Conservation (phyloP, 92 coral and sea anemone species). For the Heliopora coerulea region DNA sequence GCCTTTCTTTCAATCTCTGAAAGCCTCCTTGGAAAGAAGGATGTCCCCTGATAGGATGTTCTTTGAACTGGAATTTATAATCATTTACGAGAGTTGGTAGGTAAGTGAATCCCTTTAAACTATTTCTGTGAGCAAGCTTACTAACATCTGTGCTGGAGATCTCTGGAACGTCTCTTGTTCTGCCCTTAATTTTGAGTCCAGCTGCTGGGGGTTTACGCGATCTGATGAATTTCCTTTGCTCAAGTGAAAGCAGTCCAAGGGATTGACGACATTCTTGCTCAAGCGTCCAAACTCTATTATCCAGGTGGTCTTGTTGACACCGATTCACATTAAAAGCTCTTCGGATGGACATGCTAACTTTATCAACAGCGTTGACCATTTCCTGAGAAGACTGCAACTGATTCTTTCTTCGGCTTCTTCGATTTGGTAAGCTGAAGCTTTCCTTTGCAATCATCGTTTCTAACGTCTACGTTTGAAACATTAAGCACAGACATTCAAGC, state of each 20-base stretch:
- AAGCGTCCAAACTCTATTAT: slow-evolving; percentile 28
- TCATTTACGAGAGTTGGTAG: slow-evolving; percentile 3
- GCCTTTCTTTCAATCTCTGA: background rate
- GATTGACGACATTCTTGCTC: slow-evolving; percentile 38
- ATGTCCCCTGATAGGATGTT: background rate
- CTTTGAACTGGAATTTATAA: background rate
- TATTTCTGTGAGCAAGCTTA: background rate
- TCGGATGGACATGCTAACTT: slow-evolving; percentile 25
- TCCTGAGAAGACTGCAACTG: slow-evolving; percentile 28
- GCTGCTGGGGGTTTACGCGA: slow-evolving; percentile 12
- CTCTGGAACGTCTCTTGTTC: background rate
- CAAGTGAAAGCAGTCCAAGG: slow-evolving; percentile 20
- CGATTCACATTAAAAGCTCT: slow-evolving; percentile 40
- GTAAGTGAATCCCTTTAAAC: background rate
- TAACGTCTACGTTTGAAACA: background rate
- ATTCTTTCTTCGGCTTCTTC: slow-evolving; percentile 1
- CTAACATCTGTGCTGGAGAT: background rate
- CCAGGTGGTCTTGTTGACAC: slow-evolving; percentile 37
- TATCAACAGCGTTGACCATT: slow-evolving; percentile 37
- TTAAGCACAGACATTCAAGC: too few species aligned
- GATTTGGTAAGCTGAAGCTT: background rate
- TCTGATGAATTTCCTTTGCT: slow-evolving; percentile 22
- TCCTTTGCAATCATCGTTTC: background rate
- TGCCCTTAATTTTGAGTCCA: background rate
- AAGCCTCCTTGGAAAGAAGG: background rate